Conservation (phyloP, 2,888 invertebrate species). For the Coelogynopora nodosa region DNA sequence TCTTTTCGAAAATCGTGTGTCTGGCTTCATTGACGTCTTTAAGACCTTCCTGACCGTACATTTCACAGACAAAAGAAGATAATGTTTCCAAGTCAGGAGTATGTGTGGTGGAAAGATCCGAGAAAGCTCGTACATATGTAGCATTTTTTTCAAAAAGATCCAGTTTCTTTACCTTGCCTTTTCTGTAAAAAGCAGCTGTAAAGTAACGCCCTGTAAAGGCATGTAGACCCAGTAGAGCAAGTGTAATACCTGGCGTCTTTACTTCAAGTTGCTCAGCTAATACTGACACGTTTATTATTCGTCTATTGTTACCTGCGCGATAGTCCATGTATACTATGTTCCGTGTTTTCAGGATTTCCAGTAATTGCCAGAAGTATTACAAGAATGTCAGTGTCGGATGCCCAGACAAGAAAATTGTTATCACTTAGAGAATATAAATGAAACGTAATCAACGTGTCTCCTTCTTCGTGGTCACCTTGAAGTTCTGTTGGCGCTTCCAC, state of each 20-base stretch:
- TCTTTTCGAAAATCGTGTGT: background rate
- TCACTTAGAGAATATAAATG: constrained; percentile 13
- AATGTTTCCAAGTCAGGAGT: background rate
- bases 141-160: background rate
- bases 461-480: constrained; percentile 14
- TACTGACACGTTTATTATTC: background rate
- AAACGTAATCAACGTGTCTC: background rate
- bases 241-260: background rate
- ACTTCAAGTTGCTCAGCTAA: background rate
- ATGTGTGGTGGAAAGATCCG: background rate
- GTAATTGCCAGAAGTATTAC: constrained; percentile 19
- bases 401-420: constrained; percentile 1
- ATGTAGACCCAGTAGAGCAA: background rate
- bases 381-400: background rate
- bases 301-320: constrained; percentile 11
- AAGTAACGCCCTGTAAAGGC: too few relatives aligned
- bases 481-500: background rate
- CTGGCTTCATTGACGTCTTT: background rate
- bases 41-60: background rate
- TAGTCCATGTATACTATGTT: constrained; percentile 9
- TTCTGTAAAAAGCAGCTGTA: background rate
- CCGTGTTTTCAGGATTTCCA: background rate
- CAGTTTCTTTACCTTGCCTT: background rate
- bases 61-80: background rate
- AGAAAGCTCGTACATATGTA: background rate